Conservation (phyloP, 30 jellyfish, hydroid and myxozoan species). For the Aurelia sp. region DNA sequence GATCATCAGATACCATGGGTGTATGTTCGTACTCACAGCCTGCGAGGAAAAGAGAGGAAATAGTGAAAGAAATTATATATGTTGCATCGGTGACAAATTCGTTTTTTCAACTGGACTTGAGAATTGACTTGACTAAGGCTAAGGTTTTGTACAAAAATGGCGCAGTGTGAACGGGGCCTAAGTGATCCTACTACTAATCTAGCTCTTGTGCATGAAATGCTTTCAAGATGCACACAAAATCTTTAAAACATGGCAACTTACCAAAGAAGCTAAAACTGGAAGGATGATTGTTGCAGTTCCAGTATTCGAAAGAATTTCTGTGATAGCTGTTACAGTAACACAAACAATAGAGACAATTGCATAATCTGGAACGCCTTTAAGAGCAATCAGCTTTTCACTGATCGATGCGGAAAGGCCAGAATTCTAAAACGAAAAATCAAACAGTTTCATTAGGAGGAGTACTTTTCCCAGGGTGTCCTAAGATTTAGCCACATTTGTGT, state of each 20-base stretch:
- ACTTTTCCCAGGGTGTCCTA: not conserved
- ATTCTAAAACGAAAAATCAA: constrained; percentile 20
- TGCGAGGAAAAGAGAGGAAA: not conserved
- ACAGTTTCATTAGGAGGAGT: not conserved
- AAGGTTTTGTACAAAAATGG: no score
- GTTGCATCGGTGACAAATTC: no score
- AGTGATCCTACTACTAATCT: no score
- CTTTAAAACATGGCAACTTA: constrained; percentile 7
- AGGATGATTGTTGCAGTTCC: constrained; percentile 79
- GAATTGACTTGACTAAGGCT: no score
- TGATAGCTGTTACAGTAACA: constrained; percentile 56
- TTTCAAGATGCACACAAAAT: no score
- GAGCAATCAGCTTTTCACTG: constrained; percentile 46
- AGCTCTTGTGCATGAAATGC: no score
- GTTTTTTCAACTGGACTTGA: no score
- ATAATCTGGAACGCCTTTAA: constrained; percentile 70
- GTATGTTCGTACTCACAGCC: constrained; percentile 77
- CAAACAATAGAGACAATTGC: constrained; percentile 65
- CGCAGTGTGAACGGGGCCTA: no score
- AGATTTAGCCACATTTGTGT: no score
- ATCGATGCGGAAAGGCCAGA: constrained; percentile 77
- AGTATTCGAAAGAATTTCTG: constrained; percentile 76
- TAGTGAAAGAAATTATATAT: not conserved
- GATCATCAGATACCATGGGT: constrained; percentile 87
- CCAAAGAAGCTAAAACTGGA: constrained; percentile 85